Conservation (phyloP, 2,888 invertebrate species). For the Sesamia inferens region DNA sequence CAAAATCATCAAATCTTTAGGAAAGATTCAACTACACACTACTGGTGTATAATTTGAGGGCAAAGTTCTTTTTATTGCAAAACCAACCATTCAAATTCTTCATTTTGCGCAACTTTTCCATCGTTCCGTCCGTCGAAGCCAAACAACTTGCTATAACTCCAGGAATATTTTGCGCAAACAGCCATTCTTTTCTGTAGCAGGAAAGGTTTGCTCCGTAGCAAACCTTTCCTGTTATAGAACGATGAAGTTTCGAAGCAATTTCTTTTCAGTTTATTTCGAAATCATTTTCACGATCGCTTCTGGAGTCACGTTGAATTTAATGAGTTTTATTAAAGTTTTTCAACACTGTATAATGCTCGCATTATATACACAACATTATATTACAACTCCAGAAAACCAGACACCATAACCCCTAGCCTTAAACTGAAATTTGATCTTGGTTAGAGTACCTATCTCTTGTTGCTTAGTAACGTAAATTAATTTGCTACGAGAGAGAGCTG, state of each 20-base stretch:
- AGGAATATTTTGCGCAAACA: slow-evolving; percentile 3
- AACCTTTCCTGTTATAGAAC: neutral
- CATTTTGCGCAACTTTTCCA: neutral
- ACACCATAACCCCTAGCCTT: neutral
- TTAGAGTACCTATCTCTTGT: slow-evolving; percentile 16
- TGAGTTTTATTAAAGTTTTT: neutral
- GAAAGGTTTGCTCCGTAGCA: too few species aligned
- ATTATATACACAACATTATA: too few species aligned
- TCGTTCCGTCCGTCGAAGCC: neutral
- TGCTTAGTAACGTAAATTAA: slow-evolving; percentile 39
- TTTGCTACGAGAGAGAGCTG: slow-evolving; percentile 13
- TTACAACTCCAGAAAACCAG: neutral
- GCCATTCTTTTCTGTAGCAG: neutral
- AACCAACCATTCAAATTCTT: neutral
- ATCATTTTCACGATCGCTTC: neutral
- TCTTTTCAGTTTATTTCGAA: neutral
- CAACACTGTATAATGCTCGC: neutral
- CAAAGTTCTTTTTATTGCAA: neutral
- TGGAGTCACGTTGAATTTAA: slow-evolving; percentile 1
- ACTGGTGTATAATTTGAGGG: neutral
- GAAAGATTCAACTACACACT: neutral
- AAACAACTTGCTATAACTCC: neutral
- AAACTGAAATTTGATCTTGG: slow-evolving; percentile 4
- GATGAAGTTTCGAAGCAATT: slow-evolving; percentile 8
- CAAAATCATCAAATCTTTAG: neutral